Percentiles rank a stretch among this genome's conserved stretches.
Evolutionary conservation across 2,113 vertebrate species (phyloP).

Genomic region (Cervus canadensis): DNA sequence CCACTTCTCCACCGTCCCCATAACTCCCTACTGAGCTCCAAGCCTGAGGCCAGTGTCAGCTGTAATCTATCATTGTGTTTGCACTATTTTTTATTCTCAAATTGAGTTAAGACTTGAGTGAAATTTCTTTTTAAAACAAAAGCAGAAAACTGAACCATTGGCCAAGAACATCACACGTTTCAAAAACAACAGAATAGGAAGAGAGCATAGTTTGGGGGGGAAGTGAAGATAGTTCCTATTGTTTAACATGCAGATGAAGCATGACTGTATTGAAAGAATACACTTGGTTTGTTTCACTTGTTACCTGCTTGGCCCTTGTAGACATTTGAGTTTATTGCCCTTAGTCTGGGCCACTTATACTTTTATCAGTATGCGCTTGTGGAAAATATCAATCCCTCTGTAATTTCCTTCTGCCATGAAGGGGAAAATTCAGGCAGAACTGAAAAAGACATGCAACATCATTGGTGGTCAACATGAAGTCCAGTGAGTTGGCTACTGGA

Average conservation of each 20-base stretch:
- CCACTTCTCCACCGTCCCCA: neutral
- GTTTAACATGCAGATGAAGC: neutral
- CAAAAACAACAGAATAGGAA: slow-evolving; percentile 37
- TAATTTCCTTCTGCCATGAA: neutral
- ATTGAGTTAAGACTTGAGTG: slow-evolving; percentile 55
- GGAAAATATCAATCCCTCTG: neutral
- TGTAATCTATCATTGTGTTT: slow-evolving; percentile 42
- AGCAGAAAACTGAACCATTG: slow-evolving; percentile 15
- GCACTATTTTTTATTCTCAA: slow-evolving; percentile 26
- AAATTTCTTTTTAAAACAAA: slow-evolving; percentile 53
- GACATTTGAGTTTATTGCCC: neutral
- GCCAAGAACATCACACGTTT: slow-evolving; percentile 22
- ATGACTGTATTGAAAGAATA: neutral
- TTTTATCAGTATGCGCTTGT: neutral
- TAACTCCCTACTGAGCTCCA: neutral
- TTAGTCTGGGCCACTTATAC: neutral
- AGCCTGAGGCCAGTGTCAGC: neutral
- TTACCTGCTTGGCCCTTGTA: neutral
- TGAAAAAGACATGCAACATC: neutral
- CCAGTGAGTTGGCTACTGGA: neutral
- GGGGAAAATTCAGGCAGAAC: neutral
- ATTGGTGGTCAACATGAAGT: neutral
- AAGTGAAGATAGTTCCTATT: slow-evolving; percentile 9
- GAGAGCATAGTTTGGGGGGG: neutral
- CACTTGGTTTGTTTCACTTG: neutral